Evolutionary conservation across 2,797 vertebrate genomes (phyloP).

Genomic region (Streptopelia turtur): DNA sequence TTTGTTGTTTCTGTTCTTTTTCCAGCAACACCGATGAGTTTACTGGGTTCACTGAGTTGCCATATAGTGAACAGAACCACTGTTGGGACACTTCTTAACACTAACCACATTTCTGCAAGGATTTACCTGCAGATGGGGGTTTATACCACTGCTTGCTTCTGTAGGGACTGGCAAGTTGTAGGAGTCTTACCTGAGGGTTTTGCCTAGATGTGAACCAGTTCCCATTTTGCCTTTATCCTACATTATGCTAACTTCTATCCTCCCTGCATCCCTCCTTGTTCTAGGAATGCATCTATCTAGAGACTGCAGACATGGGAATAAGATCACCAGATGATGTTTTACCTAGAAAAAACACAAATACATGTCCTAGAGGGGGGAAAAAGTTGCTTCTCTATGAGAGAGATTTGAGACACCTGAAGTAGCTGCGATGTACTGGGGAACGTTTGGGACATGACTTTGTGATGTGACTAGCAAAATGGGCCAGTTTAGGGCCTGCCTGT

Average conservation of each 20-base stretch:
- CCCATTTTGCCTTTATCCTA: not conserved
- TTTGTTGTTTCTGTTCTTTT: not conserved
- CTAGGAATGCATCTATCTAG: not conserved
- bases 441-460: not conserved
- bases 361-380: not conserved
- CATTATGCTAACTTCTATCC: not conserved
- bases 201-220: not conserved
- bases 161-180: not conserved
- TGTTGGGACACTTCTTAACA: not conserved
- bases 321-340: not conserved
- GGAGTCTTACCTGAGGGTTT: not conserved
- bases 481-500: not conserved
- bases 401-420: not conserved
- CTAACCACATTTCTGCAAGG: not conserved
- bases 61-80: not conserved
- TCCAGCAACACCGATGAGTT: not conserved
- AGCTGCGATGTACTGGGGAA: not conserved
- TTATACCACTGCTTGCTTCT: not conserved
- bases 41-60: not conserved
- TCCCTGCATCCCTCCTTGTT: not conserved
- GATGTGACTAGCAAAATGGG: not conserved
- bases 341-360: not conserved
- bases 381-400: not conserved
- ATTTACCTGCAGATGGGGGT: not conserved
- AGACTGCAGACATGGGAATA: not conserved